phyloP scores from a whole-genome alignment of 2,888 invertebrate genomes.

The Venustoraphidia nigricollis region DNA sequence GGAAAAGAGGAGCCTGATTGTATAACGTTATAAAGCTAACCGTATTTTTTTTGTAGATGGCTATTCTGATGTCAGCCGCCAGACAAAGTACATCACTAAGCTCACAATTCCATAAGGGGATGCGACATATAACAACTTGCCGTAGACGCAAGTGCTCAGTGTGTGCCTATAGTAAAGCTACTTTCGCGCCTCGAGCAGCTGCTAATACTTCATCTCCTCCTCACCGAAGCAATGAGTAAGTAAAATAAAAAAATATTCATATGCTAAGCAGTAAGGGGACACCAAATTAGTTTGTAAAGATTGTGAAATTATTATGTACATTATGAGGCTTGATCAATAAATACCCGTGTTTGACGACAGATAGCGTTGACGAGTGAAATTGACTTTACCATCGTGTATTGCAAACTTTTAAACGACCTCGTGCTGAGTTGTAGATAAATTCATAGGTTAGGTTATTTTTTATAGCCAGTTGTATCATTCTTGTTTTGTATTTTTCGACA shows the following conservation, averaged over 20 bases:
- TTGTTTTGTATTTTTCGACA: too few relatives aligned
- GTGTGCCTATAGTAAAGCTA: conserved; percentile 39
- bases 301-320: too few relatives aligned
- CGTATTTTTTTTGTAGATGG: conserved; percentile 17
- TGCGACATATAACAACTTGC: conserved; percentile 35
- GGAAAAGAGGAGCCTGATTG: too few relatives aligned
- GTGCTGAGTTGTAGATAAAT: too few relatives aligned
- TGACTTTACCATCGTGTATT: too few relatives aligned
- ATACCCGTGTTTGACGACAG: too few relatives aligned
- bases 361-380: too few relatives aligned
- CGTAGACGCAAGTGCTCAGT: conserved; percentile 40
- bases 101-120: conserved; percentile 35
- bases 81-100: conserved; percentile 31
- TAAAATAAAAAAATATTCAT: conserved; percentile 9
- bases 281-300: too few relatives aligned
- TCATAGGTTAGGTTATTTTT: too few relatives aligned
- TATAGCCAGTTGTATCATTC: too few relatives aligned
- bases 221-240: conserved; percentile 29
- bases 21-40: not conserved
- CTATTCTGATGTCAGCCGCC: conserved; percentile 32
- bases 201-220: conserved; percentile 17
- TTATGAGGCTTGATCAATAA: too few relatives aligned
- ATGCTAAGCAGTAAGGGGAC: not conserved
- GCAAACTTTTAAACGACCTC: too few relatives aligned
- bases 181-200: conserved; percentile 35